These are phyloP conservation scores for Ips typographus DNA, from an alignment of 1,140 invertebrate species.

Conservation along the genomic window DNA sequence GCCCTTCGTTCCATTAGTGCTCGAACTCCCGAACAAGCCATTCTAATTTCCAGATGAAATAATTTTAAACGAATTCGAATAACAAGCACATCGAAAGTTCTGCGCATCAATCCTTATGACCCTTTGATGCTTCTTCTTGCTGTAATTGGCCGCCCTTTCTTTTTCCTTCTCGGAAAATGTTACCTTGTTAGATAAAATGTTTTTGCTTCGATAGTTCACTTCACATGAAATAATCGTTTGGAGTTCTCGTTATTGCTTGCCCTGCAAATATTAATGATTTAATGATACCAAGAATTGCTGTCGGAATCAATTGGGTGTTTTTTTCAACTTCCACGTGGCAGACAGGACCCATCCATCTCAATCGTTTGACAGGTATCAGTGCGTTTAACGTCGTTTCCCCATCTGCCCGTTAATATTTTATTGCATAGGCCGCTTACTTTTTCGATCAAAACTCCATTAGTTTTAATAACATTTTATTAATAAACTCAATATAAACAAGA, in stretches of 20 bases:
- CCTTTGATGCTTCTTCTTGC: constrained; percentile 31
- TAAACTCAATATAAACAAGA: constrained; percentile 11
- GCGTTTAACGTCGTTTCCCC: background rate
- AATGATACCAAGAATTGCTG: too few species aligned
- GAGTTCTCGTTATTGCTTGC: background rate
- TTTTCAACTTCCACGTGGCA: too few species aligned
- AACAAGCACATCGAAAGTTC: constrained; percentile 32
- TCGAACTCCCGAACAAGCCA: constrained; percentile 10
- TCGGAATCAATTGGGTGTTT: too few species aligned
- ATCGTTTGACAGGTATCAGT: too few species aligned
- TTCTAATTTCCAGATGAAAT: constrained; percentile 24
- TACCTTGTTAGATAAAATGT: constrained; percentile 31
- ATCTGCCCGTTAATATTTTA: background rate
- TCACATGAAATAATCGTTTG: constrained; percentile 24
- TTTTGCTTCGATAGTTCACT: constrained; percentile 29
- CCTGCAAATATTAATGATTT: too few species aligned
- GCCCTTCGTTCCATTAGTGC: constrained; percentile 13
- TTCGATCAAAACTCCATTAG: constrained; percentile 2
- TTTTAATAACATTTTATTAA: constrained; percentile 9
- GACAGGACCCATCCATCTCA: too few species aligned
- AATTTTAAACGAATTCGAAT: constrained; percentile 32
- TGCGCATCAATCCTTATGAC: constrained; percentile 31
- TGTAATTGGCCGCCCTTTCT: constrained; percentile 31
- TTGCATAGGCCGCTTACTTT: background rate
- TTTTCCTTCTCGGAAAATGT: constrained; percentile 23